These are phyloP conservation scores for Ochropacha duplaris DNA, from an alignment of 2,888 invertebrate species.

Conservation along the genomic window DNA sequence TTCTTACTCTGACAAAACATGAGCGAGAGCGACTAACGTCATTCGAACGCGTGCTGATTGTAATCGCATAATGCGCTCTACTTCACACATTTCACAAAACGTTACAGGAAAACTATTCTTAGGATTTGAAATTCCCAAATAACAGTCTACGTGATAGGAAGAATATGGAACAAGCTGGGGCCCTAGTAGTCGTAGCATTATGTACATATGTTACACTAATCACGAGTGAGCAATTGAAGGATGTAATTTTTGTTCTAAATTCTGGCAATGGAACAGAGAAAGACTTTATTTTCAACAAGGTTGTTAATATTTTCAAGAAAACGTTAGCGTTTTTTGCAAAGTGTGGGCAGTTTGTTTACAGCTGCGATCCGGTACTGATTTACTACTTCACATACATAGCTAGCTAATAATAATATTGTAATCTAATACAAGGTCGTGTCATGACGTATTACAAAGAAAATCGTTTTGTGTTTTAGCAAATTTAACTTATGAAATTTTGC, in stretches of 20 bases:
- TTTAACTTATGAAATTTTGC: too few relatives aligned
- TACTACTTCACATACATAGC: slow-evolving; percentile 46
- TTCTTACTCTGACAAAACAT: background rate
- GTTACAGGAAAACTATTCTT: background rate
- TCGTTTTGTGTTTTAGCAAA: slow-evolving; percentile 13
- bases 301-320: slow-evolving; percentile 50
- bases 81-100: background rate
- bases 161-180: too few relatives aligned
- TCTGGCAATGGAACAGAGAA: slow-evolving; percentile 45
- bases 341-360: slow-evolving; percentile 67
- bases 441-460: slow-evolving; percentile 47
- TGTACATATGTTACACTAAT: too few relatives aligned
- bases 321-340: slow-evolving; percentile 48
- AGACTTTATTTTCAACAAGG: slow-evolving; percentile 52
- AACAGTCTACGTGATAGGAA: background rate
- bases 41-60: background rate
- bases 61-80: background rate
- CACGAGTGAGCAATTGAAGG: background rate
- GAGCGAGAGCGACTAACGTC: background rate
- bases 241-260: slow-evolving; percentile 18
- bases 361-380: slow-evolving; percentile 58
- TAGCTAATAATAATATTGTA: slow-evolving; percentile 47
- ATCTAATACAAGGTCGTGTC: slow-evolving; percentile 60
- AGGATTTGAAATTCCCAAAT: background rate
- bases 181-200: too few relatives aligned